Evolutionary conservation across 2,888 invertebrate species (phyloP), one percentile per base, ranked within the genome.

Genomic region (Geophilus truncorum): DNA sequence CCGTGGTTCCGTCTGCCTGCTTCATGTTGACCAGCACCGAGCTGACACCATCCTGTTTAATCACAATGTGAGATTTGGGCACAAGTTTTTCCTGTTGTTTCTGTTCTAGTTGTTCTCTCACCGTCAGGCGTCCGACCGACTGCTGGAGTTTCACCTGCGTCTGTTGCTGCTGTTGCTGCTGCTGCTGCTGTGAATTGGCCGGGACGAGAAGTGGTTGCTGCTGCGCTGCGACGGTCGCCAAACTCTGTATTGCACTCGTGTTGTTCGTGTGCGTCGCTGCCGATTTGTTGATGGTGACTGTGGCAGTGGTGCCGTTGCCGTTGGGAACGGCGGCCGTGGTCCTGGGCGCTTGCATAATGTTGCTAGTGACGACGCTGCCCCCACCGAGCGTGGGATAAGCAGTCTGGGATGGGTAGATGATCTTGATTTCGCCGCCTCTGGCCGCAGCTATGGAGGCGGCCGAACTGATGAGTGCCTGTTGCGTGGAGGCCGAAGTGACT

Each of bases 221-320:
- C 82, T 85, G 85, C 28, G 85, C 85, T 80, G 86, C 85, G 76
- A 85, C 84, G 77, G 84, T 85, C 6, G 85, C 85, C 80, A 85
- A 82, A 82, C 85, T 85, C 81, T 85, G 85, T 80, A 86, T 85
- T 30, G 85, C 85, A 83, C 83, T 84, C 32, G 83, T 80, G 40
- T 81, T 82, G 70, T 77, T 51, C 32, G 79, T 79, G 21, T 79
- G 34, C 9, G 25, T 36, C 34, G 12, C 45, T 9, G 1, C 78
- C 28, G 18, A 34, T 45, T 34, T 57, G 51, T 34, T 77, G 18
- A 28, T 81, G 32, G 28, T 62, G 45, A 62, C 77, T 7, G 78
- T 70, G 23, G 80, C 77, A n/a, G 45, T 40, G n/a, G 80, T 76
- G 15, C 76, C 79, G 34, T 75, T 79, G 40, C 80, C 78, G 30